phyloP scores from a whole-genome alignment of 1,140 invertebrate genomes.

The Caenorhabditis inopinata region DNA sequence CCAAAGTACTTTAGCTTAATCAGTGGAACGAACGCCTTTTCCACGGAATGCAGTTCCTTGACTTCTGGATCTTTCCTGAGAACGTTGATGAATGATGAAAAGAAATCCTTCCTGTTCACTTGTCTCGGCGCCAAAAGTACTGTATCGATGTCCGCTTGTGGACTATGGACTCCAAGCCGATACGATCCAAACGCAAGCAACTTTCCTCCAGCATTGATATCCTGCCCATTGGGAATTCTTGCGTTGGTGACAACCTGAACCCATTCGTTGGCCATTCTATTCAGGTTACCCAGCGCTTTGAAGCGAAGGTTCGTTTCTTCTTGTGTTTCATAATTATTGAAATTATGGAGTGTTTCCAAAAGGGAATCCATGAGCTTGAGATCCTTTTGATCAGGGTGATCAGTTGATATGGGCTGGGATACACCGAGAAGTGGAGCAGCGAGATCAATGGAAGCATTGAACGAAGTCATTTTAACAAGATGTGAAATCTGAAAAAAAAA shows the following conservation, averaged over 20 bases:
- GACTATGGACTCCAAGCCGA: conserved; percentile 82
- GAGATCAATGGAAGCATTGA: too few relatives aligned
- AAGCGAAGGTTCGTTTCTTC: conserved; percentile 58
- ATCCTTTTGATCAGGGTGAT: not conserved
- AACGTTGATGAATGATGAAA: conserved; percentile 86
- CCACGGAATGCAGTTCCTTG: conserved; percentile 76
- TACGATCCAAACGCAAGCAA: conserved; percentile 98
- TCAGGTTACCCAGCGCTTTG: conserved; percentile 61
- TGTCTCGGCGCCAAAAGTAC: conserved; percentile 93
- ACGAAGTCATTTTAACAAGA: too few relatives aligned
- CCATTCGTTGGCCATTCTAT: conserved; percentile 60
- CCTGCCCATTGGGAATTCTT: conserved; percentile 21
- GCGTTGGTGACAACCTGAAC: conserved; percentile 54
- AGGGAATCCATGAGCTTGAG: not conserved
- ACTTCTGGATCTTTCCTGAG: conserved; percentile 72
- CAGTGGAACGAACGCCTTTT: conserved; percentile 97
- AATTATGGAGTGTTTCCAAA: not conserved
- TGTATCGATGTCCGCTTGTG: conserved; percentile 93
- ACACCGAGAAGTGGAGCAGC: too few relatives aligned
- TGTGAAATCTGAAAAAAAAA: too few relatives aligned
- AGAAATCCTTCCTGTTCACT: conserved; percentile 89
- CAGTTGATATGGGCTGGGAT: not conserved
- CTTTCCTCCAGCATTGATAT: conserved; percentile 76
- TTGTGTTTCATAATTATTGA: conserved; percentile 56
- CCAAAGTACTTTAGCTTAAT: conserved; percentile 99